Percentiles rank a stretch among this genome's conserved stretches.
These are phyloP conservation scores for Glareola pratincola DNA, from an alignment of 2,113 vertebrate genomes.

Conservation along the genomic window DNA sequence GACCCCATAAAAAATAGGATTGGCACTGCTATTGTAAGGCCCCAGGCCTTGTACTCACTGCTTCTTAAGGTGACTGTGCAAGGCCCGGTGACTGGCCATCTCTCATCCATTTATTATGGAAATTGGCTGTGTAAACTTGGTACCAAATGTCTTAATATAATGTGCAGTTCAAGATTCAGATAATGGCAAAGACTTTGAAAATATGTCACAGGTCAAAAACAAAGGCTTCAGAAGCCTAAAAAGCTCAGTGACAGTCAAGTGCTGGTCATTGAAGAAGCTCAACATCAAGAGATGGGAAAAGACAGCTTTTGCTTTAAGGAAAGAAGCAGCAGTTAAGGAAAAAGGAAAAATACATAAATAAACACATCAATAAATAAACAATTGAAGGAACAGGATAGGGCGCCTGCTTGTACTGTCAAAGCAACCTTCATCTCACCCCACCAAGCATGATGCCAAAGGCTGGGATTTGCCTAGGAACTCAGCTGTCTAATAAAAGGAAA, in stretches of 20 bases:
- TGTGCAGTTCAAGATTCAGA: neutral
- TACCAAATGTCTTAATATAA: fast-evolving
- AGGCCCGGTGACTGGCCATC: neutral
- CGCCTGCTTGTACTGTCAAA: neutral
- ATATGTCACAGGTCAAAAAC: neutral
- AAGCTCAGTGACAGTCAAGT: neutral
- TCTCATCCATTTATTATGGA: neutral
- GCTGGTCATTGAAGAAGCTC: neutral
- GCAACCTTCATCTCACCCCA: neutral
- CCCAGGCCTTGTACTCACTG: neutral
- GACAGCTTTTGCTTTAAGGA: neutral
- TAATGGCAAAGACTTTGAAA: neutral
- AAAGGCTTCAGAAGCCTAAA: neutral
- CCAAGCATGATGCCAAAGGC: neutral
- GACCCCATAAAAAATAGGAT: neutral
- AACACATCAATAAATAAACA: fast-evolving
- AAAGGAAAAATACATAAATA: neutral
- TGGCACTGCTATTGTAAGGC: neutral
- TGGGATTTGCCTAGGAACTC: neutral
- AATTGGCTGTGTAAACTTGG: neutral
- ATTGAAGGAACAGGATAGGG: neutral
- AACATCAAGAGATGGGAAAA: neutral
- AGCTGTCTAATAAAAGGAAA: neutral
- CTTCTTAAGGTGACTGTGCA: neutral
- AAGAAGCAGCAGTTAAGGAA: neutral